These are phyloP conservation scores for Hiodon alosoides DNA, from an alignment of 2,113 vertebrate genomes.

Conservation along the genomic window DNA sequence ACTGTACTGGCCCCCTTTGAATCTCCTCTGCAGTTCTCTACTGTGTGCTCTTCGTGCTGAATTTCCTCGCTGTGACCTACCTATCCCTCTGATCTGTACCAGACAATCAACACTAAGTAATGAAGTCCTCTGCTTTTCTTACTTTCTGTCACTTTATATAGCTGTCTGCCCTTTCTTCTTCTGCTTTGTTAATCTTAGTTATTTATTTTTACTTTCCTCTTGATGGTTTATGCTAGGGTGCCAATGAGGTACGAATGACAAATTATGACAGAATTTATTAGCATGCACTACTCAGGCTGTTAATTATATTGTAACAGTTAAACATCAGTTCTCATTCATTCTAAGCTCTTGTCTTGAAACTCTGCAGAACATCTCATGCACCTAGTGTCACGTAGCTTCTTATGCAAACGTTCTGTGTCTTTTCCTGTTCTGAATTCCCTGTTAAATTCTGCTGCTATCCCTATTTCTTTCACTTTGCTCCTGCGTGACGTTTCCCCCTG, in stretches of 20 bases:
- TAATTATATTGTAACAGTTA: too few species aligned
- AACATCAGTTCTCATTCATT: too few species aligned
- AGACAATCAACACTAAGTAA: neutral
- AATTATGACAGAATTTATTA: too few species aligned
- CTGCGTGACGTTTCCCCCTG: too few species aligned
- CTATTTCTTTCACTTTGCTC: neutral
- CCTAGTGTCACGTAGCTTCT: too few species aligned
- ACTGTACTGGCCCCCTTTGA: too few species aligned
- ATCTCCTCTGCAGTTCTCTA: too few species aligned
- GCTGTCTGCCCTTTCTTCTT: neutral
- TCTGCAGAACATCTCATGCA: too few species aligned
- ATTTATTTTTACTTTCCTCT: neutral
- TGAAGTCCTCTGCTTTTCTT: neutral
- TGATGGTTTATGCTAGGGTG: neutral
- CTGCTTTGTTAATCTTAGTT: too few species aligned
- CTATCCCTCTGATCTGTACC: neutral
- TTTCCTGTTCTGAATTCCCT: neutral
- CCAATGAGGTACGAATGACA: neutral
- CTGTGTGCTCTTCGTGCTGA: too few species aligned
- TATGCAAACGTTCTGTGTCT: neutral
- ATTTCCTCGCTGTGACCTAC: neutral
- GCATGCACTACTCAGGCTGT: too few species aligned
- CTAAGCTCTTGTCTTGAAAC: too few species aligned
- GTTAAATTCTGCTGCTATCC: neutral
- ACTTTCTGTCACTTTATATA: neutral